Base-by-base conservation (phyloP, 2,113 vertebrate species). In the Mormyrus lacerda region DNA sequence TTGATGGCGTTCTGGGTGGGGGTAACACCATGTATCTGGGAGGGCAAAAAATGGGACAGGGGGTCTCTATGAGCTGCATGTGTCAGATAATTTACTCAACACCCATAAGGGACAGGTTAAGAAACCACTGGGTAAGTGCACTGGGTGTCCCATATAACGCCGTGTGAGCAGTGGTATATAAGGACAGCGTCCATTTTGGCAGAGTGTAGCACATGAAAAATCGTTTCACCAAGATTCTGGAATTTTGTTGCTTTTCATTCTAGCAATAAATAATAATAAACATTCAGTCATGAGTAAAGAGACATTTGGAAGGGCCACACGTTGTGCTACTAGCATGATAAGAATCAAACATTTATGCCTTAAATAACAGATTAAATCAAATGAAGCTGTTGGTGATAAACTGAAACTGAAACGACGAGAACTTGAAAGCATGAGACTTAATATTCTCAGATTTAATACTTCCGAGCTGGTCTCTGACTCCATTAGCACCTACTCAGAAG, bases 391-490 rank as follows among this genome's bases (percentile, higher is more conserved):
- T 35, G 50, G 27, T 3, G 50, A 86, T 86, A 35, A 17, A 35
- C 44, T 51, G 47, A 53, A 86, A 44, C 39, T 87, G 35, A 87
- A 87, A 87, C 15, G 15, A 31, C 17, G 58, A 88, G 87, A 88
- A 73, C 55, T n/a, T 88, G 55, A 87, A 87, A 87, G 17, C 53
- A 8, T 73, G 44, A 88, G 87, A 50, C 58, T 5, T 48, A 55
- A 87, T 19, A 42, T 35, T 79, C 73, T 39, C 35, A 79, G 39
- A 42, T 79, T 2, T 79, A 42, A 42, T 42, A 79, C 73, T 79
- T 85, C 50, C 1, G 65, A 88, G 79, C 73, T 35, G 88, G 48
- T 4, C 92, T 92, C 91, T 61, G 39, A 65, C 35, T 17, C 39
- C n/a, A 44, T 55, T 27, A n/a, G 42, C 61, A 69, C 31, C n/a